Evolutionary conservation across 2,797 vertebrate genomes (phyloP).

Genomic region (Emys orbicularis): DNA sequence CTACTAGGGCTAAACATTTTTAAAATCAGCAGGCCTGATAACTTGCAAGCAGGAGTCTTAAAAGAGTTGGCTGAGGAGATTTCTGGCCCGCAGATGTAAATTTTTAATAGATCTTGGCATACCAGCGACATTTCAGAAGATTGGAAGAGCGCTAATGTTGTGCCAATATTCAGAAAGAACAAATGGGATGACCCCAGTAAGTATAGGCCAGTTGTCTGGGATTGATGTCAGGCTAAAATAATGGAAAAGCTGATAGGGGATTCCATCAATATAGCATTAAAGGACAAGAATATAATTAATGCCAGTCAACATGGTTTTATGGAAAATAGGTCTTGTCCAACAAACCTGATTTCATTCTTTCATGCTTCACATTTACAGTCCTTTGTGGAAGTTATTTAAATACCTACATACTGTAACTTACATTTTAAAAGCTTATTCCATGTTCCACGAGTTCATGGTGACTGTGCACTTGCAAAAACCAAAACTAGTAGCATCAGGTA

Average conservation of each 20-base stretch:
- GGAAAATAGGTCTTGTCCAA: background rate
- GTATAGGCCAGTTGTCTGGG: background rate
- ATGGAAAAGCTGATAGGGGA: background rate
- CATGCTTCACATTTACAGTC: background rate
- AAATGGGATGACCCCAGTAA: background rate
- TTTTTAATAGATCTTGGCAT: fast-evolving
- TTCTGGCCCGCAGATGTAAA: background rate
- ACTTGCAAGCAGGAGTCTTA: background rate
- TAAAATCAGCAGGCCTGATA: background rate
- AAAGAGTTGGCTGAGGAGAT: fast-evolving
- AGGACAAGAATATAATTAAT: background rate
- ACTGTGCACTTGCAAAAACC: background rate
- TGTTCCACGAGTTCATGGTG: background rate
- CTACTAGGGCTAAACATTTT: background rate
- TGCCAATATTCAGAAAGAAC: background rate
- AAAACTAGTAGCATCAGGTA: background rate
- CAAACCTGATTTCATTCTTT: background rate
- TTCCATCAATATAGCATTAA: background rate
- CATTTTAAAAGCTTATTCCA: too few species aligned
- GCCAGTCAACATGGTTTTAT: background rate
- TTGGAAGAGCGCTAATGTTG: background rate
- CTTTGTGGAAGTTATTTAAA: background rate
- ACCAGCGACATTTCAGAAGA: background rate
- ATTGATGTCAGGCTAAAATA: background rate
- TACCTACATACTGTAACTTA: background rate